Evolutionary conservation across 2,113 vertebrate genomes (phyloP), one percentile per base, ranked within the genome.

Genomic region (Oncorhynchus mykiss): DNA sequence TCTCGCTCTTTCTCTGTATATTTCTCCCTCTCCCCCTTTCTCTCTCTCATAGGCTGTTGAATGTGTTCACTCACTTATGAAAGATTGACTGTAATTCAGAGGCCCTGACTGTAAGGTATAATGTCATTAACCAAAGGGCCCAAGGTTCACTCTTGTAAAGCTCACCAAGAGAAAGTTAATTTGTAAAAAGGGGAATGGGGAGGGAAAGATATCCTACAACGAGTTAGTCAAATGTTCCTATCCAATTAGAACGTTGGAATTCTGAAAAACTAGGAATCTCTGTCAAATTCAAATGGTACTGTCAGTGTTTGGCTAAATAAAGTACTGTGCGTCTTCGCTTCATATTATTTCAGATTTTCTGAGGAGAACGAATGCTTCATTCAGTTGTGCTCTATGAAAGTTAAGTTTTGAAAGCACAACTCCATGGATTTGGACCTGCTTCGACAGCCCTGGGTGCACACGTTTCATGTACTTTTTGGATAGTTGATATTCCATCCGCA

Each of bases 401-500:
- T 45, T 3, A 12, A 45, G 59, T 6, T 60, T 59, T 72, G 71
- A 59, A 72, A 49, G 14, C 16, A 64, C 71, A 5, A 2, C 29
- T 67, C 4, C 48, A 69, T 13, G 4, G 71, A 48, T 71, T 25
- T 78, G 75, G 70, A 45, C 39, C 39, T 45, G 9, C 39, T 16
- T 60, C 78, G 39, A 54, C 39, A 71, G 57, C 25, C 25, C 22
- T 24, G 3, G 13, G 66, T 12, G 25, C 12, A 5, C 49, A 24
- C 59, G 16, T 11, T 12, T 45, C 39, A 45, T 45, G 39, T 8
- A 62, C 6, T 24, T 62, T 62, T 62, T 22, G 20, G n/a, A 9
- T 62, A 6, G 70, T 27, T 79, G 74, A 31, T 60, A 16, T 73
- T 82, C 9, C 9, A 31, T 66, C 45, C 24, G 13, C 18, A 60